Evolutionary conservation across 2,113 vertebrate species (phyloP), one percentile per base, ranked within the genome.

Genomic region (Plectropomus leopardus): DNA sequence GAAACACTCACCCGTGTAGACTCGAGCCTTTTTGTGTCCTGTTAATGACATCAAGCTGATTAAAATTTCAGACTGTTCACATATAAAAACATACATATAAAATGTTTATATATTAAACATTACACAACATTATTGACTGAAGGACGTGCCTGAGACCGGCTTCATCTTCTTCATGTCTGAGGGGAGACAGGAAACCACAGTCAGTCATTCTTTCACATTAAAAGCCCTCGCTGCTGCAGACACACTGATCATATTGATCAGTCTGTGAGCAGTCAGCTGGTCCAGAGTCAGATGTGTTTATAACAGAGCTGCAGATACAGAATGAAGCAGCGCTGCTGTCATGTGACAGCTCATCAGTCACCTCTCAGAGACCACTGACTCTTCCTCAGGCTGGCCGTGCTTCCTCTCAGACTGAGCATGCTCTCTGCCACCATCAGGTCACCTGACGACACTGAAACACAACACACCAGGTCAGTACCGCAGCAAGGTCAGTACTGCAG

Each of bases 311-410:
- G 36, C 36, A 40, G 34, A 9, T 36, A 9, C 7, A 36, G 23
- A 53, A 26, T 17, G 15, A 16, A n/a, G n/a, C n/a, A n/a, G n/a
- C n/a, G n/a, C n/a, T n/a, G n/a, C n/a, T n/a, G n/a, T n/a, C n/a
- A n/a, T n/a, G n/a, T n/a, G n/a, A n/a, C n/a, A n/a, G n/a, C n/a
- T n/a, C n/a, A 15, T 30, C 16, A 17, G 13, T 65, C 24, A 66
- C 95, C 94, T 93, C 55, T 94, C 14, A 95, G 74, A 45, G 91
- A 86, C 92, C 93, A 93, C 24, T 94, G 92, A 42, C 86, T 94
- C 86, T 77, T 93, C 85, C 77, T 89, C 71, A 93, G 55, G 13
- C 32, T 92, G 48, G 47, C 13, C 1, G 0, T 77, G 78, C 92
- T 80, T 14, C 80, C 89, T 30, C 90, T 89, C 47, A 95, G 72